These are phyloP conservation scores for Naja naja DNA, from an alignment of 2,113 vertebrate genomes.

Conservation along the genomic window DNA sequence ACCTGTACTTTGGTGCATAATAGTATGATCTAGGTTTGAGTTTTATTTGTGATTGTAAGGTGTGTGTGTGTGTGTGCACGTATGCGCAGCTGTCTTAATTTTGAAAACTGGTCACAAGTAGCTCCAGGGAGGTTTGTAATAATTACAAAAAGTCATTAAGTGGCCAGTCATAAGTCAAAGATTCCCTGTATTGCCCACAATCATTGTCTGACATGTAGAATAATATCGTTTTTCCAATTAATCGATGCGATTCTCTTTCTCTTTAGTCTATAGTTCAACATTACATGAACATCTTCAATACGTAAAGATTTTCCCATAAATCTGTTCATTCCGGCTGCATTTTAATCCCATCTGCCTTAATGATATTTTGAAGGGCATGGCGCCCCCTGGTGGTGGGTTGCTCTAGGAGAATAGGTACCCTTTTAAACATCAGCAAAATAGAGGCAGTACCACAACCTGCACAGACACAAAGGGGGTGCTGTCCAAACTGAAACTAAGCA, in stretches of 20 bases:
- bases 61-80: neutral
- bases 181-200: neutral
- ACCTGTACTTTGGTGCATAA: neutral
- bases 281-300: neutral
- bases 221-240: neutral
- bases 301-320: neutral
- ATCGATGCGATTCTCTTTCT: neutral
- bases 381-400: conserved; percentile 50
- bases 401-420: neutral
- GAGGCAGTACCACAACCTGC: neutral
- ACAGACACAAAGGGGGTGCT: neutral
- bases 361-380: neutral
- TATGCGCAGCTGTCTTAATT: neutral
- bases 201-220: neutral
- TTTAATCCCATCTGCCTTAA: neutral
- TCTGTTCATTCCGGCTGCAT: neutral
- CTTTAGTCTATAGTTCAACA: neutral
- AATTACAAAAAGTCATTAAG: neutral
- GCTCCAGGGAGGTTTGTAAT: neutral
- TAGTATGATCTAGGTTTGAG: neutral
- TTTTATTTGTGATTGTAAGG: neutral
- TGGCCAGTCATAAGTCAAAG: neutral
- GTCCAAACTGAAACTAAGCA: too few species aligned
- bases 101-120: neutral
- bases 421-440: neutral